phyloP scores from a whole-genome alignment of 2,113 vertebrate genomes.

The Jacana jacana region DNA sequence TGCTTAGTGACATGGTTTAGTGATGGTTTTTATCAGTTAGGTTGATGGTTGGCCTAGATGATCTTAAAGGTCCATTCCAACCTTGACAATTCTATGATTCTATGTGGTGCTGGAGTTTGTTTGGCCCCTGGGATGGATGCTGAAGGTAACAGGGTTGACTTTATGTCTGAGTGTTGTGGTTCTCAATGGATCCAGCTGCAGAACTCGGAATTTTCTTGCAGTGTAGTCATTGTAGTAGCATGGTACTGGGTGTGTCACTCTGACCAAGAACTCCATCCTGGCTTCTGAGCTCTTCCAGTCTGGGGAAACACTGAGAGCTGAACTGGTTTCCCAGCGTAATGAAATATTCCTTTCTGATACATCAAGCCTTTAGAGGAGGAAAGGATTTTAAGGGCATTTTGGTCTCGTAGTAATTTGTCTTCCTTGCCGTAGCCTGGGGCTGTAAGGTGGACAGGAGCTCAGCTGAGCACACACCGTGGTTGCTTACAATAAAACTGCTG shows the following conservation, averaged over 20 bases:
- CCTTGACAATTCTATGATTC: too few species aligned
- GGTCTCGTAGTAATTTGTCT: background rate
- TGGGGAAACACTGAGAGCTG: background rate
- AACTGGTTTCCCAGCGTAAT: background rate
- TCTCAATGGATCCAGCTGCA: background rate
- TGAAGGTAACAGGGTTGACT: background rate
- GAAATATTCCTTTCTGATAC: background rate
- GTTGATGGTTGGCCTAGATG: too few species aligned
- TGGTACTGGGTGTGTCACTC: accelerated
- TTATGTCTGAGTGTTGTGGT: background rate
- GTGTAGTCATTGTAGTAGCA: background rate
- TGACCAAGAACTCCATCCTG: background rate
- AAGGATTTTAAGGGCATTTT: background rate
- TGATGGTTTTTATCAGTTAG: too few species aligned
- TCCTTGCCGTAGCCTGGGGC: background rate
- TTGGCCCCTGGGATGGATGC: background rate
- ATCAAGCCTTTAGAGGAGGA: background rate
- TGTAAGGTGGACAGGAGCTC: background rate
- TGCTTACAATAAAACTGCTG: background rate
- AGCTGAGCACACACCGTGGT: accelerated
- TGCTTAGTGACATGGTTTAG: too few species aligned
- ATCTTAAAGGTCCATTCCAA: too few species aligned
- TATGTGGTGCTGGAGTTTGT: background rate
- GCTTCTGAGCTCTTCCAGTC: background rate
- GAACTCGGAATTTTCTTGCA: background rate